A percentile compares a stretch with the other conserved stretches of the same genome.
Evolutionary conservation across 2,797 vertebrate genomes (phyloP).

Genomic region (Molossus molossus): DNA sequence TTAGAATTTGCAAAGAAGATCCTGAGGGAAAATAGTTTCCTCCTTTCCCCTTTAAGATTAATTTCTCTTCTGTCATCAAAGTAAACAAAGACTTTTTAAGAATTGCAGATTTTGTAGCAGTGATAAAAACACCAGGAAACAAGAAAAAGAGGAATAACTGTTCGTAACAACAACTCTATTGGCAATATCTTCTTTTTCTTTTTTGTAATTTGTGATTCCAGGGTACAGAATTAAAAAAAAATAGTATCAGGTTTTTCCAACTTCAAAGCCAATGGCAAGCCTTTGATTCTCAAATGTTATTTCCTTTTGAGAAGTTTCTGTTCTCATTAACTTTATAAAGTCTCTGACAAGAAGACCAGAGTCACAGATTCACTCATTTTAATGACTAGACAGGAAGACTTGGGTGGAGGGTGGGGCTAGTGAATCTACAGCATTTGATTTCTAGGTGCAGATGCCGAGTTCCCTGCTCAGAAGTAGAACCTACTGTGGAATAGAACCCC

Average conservation of each 20-base stretch:
- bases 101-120: not conserved
- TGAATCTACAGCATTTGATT: not conserved
- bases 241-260: not conserved
- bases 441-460: not conserved
- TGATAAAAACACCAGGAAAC: not conserved
- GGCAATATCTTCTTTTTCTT: not conserved
- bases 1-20: not conserved
- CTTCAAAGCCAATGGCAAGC: not conserved
- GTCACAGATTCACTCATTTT: not conserved
- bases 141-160: not conserved
- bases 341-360: not conserved
- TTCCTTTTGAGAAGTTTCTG: slow-evolving; percentile 15
- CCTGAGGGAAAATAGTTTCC: not conserved
- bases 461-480: not conserved
- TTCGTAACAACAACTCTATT: not conserved
- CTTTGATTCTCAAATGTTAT: not conserved
- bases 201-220: not conserved
- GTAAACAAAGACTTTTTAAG: not conserved
- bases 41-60: not conserved
- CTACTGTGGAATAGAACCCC: not conserved
- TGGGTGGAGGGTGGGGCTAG: not conserved
- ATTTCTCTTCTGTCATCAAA: not conserved
- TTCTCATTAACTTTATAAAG: not conserved
- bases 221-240: not conserved
- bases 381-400: not conserved